phyloP scores from a whole-genome alignment of 2,113 vertebrate genomes.

The Leptosomus discolor region DNA sequence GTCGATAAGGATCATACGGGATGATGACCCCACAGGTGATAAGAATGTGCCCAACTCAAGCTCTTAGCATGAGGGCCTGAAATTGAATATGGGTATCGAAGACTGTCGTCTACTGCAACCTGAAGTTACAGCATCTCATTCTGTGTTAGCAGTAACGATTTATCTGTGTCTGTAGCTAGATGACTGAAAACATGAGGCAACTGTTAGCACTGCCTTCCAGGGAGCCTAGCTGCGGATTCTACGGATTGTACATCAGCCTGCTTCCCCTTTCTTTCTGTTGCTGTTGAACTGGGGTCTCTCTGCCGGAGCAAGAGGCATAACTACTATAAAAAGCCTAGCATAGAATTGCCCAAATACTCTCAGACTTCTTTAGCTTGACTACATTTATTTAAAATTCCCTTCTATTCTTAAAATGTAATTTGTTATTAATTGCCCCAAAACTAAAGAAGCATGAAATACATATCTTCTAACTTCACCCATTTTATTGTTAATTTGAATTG shows the following conservation, averaged over 20 bases:
- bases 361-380: not conserved
- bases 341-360: not conserved
- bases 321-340: not conserved
- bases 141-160: not conserved
- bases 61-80: accelerated
- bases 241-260: accelerated
- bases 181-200: not conserved
- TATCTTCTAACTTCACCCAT: not conserved
- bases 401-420: not conserved
- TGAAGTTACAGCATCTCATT: not conserved
- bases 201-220: not conserved
- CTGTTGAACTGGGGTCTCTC: not conserved
- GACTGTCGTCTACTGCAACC: not conserved
- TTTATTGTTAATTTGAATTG: not conserved
- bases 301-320: not conserved
- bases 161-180: not conserved
- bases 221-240: not conserved
- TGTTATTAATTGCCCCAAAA: not conserved
- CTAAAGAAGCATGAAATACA: not conserved
- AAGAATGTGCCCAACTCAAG: not conserved
- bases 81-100: not conserved
- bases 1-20: not conserved
- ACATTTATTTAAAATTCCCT: not conserved
- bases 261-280: not conserved
- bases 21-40: not conserved